Base-by-base conservation (phyloP, 2,888 invertebrate species). In the Cephus rjabovi region DNA sequence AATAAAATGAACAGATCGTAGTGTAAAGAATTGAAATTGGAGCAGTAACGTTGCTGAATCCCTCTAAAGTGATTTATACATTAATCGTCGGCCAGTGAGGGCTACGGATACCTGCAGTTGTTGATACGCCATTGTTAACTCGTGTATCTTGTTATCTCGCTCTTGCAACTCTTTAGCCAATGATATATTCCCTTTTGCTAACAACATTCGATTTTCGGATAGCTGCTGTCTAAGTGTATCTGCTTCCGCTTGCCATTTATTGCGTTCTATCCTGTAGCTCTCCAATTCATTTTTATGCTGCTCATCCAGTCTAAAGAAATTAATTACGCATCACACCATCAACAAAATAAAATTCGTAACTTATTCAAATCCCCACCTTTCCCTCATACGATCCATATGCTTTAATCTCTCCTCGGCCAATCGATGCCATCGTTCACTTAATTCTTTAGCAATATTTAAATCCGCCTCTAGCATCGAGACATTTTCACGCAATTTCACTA, bases 321-420 rank as follows among this genome's bases (percentile, higher is more conserved):
- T 34, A 23, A 34, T 33, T 34, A 15, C 3, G 37, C 23, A 76
- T 40, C 6, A 6, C 15, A 56, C 23, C 23, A 56, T 23, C 9
- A 56, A 2, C 2, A 56, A 34, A 75, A 34, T 4, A 35, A 75
- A 9, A 35, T 71, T 31, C 15, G 15, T 31, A 77, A 68, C 56
- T 23, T 23, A 56, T 37, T 79, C 11, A 76, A 76, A 69, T 74
- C 79, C 85, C 77, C 82, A 91, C 92, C 90, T 93, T 75, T 92
- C 91, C 85, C 93, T 93, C 74, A 94, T 90, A 74, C 93, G 93
- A 87, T 95, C 95, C 93, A 95, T 94, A 87, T 95, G 94, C 35
- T 93, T 92, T 11, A 95, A 90, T 86, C 95, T 93, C 88, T 95
- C 95, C 77, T 94, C 93, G 9, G 96, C 95, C 82, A 95, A 92